phyloP scores from a whole-genome alignment of 2,113 vertebrate genomes.

The Ictidomys tridecemlineatus region DNA sequence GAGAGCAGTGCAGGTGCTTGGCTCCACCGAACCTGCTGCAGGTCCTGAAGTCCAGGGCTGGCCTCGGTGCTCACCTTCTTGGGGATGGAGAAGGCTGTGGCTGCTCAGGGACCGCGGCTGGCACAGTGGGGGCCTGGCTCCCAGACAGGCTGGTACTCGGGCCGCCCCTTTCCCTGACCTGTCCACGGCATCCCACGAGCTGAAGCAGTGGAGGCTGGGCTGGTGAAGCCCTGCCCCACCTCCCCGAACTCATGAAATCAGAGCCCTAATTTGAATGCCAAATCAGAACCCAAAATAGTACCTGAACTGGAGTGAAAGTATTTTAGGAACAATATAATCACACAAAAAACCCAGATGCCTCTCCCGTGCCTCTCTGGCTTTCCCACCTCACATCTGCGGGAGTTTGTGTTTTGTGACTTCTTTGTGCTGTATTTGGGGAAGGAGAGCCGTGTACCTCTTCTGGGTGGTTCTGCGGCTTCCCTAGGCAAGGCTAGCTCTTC shows the following conservation, averaged over 20 bases:
- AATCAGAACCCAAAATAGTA: background rate
- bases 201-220: too few relatives aligned
- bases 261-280: background rate
- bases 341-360: background rate
- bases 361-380: background rate
- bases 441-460: background rate
- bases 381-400: background rate
- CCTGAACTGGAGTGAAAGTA: background rate
- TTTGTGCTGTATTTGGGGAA: background rate
- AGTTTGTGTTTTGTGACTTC: background rate
- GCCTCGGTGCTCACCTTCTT: fast-evolving
- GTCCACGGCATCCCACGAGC: too few relatives aligned
- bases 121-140: background rate
- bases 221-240: background rate
- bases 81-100: too few relatives aligned
- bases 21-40: fast-evolving
- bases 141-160: background rate
- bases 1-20: too few relatives aligned
- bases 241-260: background rate
- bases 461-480: too few relatives aligned
- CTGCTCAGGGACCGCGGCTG: background rate
- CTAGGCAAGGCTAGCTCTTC: too few relatives aligned
- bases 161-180: background rate
- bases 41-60: background rate
- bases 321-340: constrained; percentile 12